phyloP scores from a whole-genome alignment of 2,113 vertebrate genomes.

The Charadrius vociferus region DNA sequence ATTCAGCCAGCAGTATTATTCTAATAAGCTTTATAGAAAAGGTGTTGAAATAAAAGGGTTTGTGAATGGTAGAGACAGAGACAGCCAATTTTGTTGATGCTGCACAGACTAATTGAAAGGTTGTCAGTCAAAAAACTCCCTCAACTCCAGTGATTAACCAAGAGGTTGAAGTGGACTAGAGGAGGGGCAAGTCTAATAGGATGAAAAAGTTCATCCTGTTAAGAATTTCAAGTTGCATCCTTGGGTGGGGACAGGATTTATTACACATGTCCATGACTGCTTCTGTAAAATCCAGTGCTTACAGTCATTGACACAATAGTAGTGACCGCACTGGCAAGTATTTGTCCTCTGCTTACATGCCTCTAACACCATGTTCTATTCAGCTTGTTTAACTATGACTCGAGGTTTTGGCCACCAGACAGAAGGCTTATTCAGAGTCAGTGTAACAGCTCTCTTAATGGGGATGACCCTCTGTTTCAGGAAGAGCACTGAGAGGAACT shows the following conservation, averaged over 20 bases:
- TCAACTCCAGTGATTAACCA: background rate
- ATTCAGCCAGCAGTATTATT: background rate
- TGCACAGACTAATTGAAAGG: background rate
- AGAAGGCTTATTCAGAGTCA: background rate
- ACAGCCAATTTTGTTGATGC: background rate
- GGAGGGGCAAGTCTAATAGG: background rate
- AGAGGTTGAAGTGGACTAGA: background rate
- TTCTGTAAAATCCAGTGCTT: background rate
- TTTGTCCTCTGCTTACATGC: background rate
- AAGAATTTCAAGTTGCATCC: background rate
- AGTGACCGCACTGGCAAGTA: background rate
- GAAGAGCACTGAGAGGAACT: background rate
- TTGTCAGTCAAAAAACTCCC: background rate
- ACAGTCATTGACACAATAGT: background rate
- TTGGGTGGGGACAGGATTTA: background rate
- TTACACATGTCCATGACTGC: background rate
- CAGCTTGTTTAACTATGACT: background rate
- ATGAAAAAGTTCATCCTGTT: background rate
- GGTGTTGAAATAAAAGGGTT: background rate
- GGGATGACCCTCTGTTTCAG: background rate
- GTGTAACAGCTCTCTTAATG: background rate
- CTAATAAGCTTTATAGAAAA: background rate
- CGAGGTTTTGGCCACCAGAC: background rate
- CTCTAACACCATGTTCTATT: background rate
- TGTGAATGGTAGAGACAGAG: background rate